phyloP scores from a whole-genome alignment of 2,113 vertebrate species.

The Muntiacus muntjak region DNA sequence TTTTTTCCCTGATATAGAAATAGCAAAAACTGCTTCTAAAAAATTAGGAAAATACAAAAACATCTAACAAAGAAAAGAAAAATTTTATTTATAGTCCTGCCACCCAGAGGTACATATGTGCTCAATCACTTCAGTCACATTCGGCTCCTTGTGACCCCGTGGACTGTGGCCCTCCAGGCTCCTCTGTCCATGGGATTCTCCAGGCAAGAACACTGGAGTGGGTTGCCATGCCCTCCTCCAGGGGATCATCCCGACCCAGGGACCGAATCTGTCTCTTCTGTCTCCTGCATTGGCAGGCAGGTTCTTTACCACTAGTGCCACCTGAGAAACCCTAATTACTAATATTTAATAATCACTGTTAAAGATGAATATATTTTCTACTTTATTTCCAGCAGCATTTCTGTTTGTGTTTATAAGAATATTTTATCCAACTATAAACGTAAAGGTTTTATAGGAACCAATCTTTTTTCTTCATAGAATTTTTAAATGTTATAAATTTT shows the following conservation, averaged over 20 bases:
- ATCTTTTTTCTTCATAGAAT: neutral
- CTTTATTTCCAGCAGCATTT: neutral
- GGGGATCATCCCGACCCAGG: neutral
- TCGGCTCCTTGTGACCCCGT: rapidly evolving
- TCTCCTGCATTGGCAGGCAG: neutral
- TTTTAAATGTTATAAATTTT: neutral
- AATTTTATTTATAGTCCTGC: neutral
- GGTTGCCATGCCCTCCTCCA: neutral
- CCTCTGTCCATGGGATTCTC: neutral
- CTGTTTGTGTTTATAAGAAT: neutral
- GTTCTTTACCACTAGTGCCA: neutral
- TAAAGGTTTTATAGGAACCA: neutral
- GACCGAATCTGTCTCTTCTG: neutral
- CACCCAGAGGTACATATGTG: neutral
- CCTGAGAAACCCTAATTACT: neutral
- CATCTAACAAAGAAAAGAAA: neutral
- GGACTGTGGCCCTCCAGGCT: rapidly evolving
- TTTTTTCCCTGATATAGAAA: neutral
- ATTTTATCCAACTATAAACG: neutral
- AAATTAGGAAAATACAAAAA: slow-evolving; percentile 1
- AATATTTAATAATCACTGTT: neutral
- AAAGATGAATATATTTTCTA: neutral
- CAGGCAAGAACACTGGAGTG: neutral
- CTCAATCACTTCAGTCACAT: neutral
- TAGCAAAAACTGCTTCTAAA: neutral